Percentiles rank a stretch among this genome's conserved stretches.
Evolutionary conservation across 2,888 invertebrate species (phyloP).

Genomic region (Papilio elwesi): DNA sequence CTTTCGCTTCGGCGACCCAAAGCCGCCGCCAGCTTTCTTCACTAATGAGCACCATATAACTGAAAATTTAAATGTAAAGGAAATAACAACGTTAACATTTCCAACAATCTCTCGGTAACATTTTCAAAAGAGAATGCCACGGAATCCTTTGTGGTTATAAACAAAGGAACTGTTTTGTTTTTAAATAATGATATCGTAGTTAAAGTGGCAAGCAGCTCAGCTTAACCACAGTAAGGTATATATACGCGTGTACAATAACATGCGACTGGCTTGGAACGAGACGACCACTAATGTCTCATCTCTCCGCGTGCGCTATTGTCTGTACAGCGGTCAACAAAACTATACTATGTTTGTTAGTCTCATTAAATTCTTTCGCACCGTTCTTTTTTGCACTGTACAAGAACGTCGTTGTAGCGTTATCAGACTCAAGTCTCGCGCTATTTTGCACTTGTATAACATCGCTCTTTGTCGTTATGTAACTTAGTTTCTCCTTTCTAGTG

Average conservation of each 20-base stretch:
- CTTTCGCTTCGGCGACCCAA: constrained; percentile 68
- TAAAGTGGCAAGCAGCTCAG: background rate
- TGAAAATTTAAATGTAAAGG: constrained; percentile 59
- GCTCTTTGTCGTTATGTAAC: no score
- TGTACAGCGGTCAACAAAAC: background rate
- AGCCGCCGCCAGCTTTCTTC: constrained; percentile 58
- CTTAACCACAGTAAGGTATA: background rate
- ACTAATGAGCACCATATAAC: constrained; percentile 74
- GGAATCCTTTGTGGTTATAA: constrained; percentile 23
- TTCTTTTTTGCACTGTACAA: no score
- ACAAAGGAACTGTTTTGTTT: background rate
- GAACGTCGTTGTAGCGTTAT: no score
- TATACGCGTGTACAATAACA: constrained; percentile 1
- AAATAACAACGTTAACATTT: constrained; percentile 48
- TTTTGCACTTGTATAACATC: no score
- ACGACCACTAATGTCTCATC: background rate
- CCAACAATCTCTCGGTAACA: constrained; percentile 30
- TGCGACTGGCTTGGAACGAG: background rate
- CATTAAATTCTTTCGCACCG: no score
- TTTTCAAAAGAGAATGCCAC: constrained; percentile 31
- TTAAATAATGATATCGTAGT: constrained; percentile 13
- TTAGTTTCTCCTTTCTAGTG: constrained; percentile 1
- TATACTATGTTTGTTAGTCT: background rate
- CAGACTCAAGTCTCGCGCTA: no score
- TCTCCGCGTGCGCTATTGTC: no score